Evolutionary conservation across 2,888 invertebrate genomes (phyloP).

Genomic region (Gasteruption jaculator): DNA sequence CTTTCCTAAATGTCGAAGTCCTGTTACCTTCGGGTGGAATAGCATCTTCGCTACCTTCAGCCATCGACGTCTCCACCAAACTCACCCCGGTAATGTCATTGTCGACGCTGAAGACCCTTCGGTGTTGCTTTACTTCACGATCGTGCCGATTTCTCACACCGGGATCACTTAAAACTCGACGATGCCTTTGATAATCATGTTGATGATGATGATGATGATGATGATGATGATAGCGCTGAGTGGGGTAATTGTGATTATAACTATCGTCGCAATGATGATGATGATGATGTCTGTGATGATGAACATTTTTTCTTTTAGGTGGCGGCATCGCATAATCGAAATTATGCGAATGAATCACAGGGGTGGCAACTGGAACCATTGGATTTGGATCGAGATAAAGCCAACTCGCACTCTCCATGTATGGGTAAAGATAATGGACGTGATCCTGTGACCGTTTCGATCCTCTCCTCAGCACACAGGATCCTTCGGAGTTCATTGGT

Average conservation of each 20-base stretch:
- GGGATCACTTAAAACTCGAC: slow-evolving; percentile 38
- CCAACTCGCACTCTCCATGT: slow-evolving; percentile 41
- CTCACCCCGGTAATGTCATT: slow-evolving; percentile 22
- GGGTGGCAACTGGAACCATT: slow-evolving; percentile 24
- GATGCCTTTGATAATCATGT: slow-evolving; percentile 26
- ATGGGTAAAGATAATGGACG: slow-evolving; percentile 28
- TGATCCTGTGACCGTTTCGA: too few relatives aligned
- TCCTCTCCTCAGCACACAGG: too few relatives aligned
- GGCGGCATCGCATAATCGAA: slow-evolving; percentile 32
- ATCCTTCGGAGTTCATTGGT: too few relatives aligned
- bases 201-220: slow-evolving; percentile 20
- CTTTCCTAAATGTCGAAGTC: slow-evolving; percentile 50
- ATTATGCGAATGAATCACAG: slow-evolving; percentile 24
- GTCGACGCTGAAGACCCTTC: slow-evolving; percentile 35
- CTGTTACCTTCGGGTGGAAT: slow-evolving; percentile 27
- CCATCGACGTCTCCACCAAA: slow-evolving; percentile 22
- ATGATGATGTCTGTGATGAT: slow-evolving; percentile 25
- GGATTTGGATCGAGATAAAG: slow-evolving; percentile 39
- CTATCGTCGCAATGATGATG: slow-evolving; percentile 22
- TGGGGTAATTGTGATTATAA: slow-evolving; percentile 24
- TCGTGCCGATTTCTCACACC: slow-evolving; percentile 25
- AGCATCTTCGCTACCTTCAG: slow-evolving; percentile 26
- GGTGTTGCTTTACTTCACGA: slow-evolving; percentile 25
- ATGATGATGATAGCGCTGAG: slow-evolving; percentile 26
- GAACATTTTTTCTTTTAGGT: slow-evolving; percentile 26